Conservation (phyloP, 2,113 vertebrate species). For the Centropristis striata region DNA sequence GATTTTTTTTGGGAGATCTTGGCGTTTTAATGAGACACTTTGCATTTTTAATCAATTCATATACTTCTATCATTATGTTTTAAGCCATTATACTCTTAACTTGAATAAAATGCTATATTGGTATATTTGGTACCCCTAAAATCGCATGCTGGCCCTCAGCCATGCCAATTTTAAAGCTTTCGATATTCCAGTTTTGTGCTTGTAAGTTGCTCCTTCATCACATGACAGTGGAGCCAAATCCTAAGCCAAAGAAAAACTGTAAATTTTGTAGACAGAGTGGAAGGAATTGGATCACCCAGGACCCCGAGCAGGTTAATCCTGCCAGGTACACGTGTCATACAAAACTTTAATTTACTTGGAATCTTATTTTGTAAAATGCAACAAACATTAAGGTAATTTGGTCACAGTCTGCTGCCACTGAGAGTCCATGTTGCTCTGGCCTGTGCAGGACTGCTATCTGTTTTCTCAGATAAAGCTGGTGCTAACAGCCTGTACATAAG, state of each 20-base stretch:
- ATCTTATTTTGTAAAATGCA: neutral
- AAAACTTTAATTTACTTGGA: neutral
- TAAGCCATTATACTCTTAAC: too few species aligned
- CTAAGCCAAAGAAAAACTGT: neutral
- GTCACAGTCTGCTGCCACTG: too few species aligned
- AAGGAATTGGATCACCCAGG: neutral
- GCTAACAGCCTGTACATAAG: constrained; percentile 30
- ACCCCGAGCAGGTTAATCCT: neutral
- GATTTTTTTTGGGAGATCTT: too few species aligned
- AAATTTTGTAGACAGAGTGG: neutral
- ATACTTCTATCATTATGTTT: too few species aligned
- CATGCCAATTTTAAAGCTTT: neutral
- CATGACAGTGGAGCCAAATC: neutral
- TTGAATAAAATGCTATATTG: too few species aligned
- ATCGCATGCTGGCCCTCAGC: too few species aligned
- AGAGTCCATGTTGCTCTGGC: neutral
- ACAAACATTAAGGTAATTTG: neutral
- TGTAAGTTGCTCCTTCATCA: neutral
- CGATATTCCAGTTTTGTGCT: neutral
- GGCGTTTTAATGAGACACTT: too few species aligned
- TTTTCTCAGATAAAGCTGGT: constrained; percentile 1
- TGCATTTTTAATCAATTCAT: too few species aligned
- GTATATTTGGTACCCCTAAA: too few species aligned
- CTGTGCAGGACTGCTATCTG: constrained; percentile 9
- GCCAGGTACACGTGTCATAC: neutral